These are phyloP conservation scores for Ciconia boyciana DNA, from an alignment of 2,113 vertebrate species.

Conservation along the genomic window DNA sequence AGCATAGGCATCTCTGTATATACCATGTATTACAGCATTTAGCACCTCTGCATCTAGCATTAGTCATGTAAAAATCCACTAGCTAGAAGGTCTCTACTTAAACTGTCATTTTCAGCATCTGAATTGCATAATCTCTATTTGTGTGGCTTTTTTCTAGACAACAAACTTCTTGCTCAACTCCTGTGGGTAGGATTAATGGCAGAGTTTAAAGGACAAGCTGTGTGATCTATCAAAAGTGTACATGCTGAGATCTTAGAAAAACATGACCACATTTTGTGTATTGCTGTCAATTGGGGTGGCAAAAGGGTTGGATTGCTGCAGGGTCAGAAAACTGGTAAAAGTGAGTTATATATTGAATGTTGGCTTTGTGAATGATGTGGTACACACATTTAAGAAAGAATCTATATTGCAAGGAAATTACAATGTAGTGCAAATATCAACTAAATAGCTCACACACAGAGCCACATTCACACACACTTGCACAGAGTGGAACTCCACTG, in stretches of 20 bases:
- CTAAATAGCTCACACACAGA: background rate
- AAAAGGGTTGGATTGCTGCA: conserved; percentile 23
- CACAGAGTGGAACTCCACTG: background rate
- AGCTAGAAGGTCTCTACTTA: background rate
- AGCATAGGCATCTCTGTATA: background rate
- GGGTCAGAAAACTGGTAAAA: background rate
- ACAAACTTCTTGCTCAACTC: background rate
- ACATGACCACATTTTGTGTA: conserved; percentile 24
- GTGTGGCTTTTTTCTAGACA: conserved; percentile 2
- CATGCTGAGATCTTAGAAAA: conserved; percentile 49
- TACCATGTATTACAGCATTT: background rate
- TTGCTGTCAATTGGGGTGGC: background rate
- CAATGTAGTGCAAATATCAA: background rate
- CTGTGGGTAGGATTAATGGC: conserved; percentile 55
- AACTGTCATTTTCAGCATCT: background rate
- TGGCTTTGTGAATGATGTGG: background rate
- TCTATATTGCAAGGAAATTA: background rate
- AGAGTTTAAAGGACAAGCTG: conserved; percentile 61
- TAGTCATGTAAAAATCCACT: background rate
- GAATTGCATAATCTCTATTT: conserved; percentile 16
- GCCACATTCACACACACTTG: background rate
- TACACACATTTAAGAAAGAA: background rate
- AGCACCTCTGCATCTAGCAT: background rate
- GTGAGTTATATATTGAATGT: background rate
- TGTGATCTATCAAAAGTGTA: conserved; percentile 44